Evolutionary conservation across 2,888 invertebrate species (phyloP), one percentile per base, ranked within the genome.

Genomic region (Drosophila niveifrons): DNA sequence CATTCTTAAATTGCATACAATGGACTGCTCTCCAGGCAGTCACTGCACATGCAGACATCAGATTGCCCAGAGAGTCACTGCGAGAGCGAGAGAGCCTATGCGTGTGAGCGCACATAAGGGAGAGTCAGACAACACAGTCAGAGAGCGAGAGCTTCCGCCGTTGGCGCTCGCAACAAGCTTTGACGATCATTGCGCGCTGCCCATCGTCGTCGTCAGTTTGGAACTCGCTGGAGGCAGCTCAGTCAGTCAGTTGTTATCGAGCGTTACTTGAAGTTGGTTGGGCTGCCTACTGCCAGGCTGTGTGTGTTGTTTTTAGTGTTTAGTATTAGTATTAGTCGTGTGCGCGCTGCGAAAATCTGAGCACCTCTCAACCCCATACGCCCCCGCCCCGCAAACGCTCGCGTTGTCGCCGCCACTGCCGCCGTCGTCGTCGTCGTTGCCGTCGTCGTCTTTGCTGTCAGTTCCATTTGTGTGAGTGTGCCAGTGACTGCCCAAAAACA

Each of bases 301-400:
- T 59, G n/a, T 46, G 18, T 46, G 39, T 48, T 57, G 57, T 73
- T 81, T 63, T 69, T 75, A 79, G 75, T 65, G 59, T 61, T 61
- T 62, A 56, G 56, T 56, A 29, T 48, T 62, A 68, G 75, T 69
- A 63, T 77, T 57, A 80, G 72, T 58, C 63, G 72, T 64, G 62
- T 69, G 63, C 67, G 79, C 84, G 88, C 71, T 78, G 86, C 89
- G 82, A 88, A 88, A 87, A 89, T 63, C 82, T 71, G 59, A 78
- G 74, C 65, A 63, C 48, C 43, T 46, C 50, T 31, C 31, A 9
- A 10, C 31, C 31, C n/a, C 6, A 43, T 23, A 44, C 64, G 8
- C 15, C 9, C 23, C n/a, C 17, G 23, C 41, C 18, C 6, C 6
- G 4, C 23, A 23, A 3, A 23, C 65, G 70, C 72, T 77, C 89